Evolutionary conservation across 2,888 invertebrate genomes (phyloP).

Genomic region (Drymonia ruficornis): DNA sequence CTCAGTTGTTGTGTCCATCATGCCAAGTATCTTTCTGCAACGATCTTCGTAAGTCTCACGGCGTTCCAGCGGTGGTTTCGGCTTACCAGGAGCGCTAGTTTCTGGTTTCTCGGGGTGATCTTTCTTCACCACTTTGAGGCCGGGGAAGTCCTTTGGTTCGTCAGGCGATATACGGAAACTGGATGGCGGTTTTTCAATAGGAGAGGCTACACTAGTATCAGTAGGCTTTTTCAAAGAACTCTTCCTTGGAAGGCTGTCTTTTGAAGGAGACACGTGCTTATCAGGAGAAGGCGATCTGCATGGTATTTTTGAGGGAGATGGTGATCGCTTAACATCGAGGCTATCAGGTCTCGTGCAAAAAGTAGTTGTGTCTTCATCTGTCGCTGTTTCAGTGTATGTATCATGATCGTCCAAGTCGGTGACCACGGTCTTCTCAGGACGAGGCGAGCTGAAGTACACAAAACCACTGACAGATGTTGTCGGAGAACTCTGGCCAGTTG

Average conservation of each 20-base stretch:
- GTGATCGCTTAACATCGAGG: conserved; percentile 48
- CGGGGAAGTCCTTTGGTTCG: conserved; percentile 48
- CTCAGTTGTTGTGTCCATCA: conserved; percentile 67
- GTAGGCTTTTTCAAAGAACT: conserved; percentile 76
- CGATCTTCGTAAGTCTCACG: conserved; percentile 90
- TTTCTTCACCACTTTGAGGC: conserved; percentile 59
- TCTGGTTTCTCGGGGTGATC: conserved; percentile 50
- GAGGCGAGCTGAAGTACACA: conserved; percentile 70
- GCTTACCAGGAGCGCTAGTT: conserved; percentile 59
- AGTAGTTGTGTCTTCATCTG: conserved; percentile 36
- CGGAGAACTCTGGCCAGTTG: conserved; percentile 80
- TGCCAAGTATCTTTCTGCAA: conserved; percentile 88
- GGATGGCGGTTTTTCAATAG: conserved; percentile 71
- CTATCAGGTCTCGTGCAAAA: conserved; percentile 45
- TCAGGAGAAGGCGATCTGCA: conserved; percentile 73
- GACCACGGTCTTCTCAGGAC: conserved; percentile 53
- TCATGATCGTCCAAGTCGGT: conserved; percentile 70
- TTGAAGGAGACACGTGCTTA: conserved; percentile 53
- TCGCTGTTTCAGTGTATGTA: conserved; percentile 40
- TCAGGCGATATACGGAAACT: conserved; percentile 70
- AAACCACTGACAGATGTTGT: conserved; percentile 85
- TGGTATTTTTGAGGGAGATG: conserved; percentile 73
- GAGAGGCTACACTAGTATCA: conserved; percentile 51
- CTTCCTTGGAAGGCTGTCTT: conserved; percentile 71
- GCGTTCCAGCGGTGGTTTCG: conserved; percentile 85